Base-by-base conservation (phyloP, 2,113 vertebrate genomes). In the Gobius niger region DNA sequence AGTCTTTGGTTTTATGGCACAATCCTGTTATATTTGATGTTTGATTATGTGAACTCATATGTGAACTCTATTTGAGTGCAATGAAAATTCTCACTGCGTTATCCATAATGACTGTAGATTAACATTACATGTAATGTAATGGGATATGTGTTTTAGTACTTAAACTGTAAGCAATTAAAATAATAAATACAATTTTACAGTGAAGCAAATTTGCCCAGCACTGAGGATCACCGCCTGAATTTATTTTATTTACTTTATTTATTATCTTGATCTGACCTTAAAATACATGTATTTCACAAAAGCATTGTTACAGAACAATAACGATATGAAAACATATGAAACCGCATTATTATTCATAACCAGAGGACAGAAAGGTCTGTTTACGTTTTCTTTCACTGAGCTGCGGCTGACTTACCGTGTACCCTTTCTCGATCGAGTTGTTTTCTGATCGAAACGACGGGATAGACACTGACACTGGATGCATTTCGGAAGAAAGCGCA, bases 381-480 rank as follows among this genome's bases (percentile, higher is more conserved):
- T 50, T 6, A 10, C 5, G 52, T 12, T 60, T 60, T 54, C 67
- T 68, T 51, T 56, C 34, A 15, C 41, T n/a, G 57, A 60, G 34
- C 68, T 68, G 42, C n/a, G 2, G 80, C 95, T 53, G 24, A 18
- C 49, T 95, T 91, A 98, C 96, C 95, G 96, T 98, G 91, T 93
- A 98, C 61, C 95, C 96, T 78, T 91, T 94, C 84, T 98, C 96
- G 76, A 94, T 78, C 16, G 93, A 92, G 82, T 89, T 96, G 88
- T 95, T 95, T 82, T 98, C 96, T 18, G 94, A 94, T 63, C 96
- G 95, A 85, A 98, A 98, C 57, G 96, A 97, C 57, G 96, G 96
- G 46, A 98, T 96, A 77, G 88, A 95, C 75, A 98, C 94, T 85
- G 94, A 92, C 68, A 93, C 76, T 0, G 86, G 80, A 76, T 91